Conservation (phyloP, 2,113 vertebrate genomes). For the Rattus norvegicus region GRCr8 NC_086035.1:37390501-37391000, state of each 20-base stretch:
- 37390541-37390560: not conserved
- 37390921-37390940: too few relatives aligned
- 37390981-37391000: not conserved
- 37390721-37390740: not conserved
- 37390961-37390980: not conserved
- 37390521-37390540: not conserved
- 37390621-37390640: not conserved
- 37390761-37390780: too few relatives aligned
- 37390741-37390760: not conserved
- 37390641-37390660: not conserved
- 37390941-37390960: not conserved
- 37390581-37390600: not conserved
- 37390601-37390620: not conserved
- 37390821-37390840: too few relatives aligned
- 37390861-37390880: accelerated
- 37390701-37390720: not conserved
- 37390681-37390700: not conserved
- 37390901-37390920: not conserved
- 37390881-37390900: not conserved
- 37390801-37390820: not conserved
- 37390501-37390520: too few relatives aligned
- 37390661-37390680: not conserved
- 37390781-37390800: not conserved
- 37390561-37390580: not conserved
- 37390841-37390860: not conserved